These are phyloP conservation scores for Carapus acus DNA, from an alignment of 2,797 vertebrate species.

Conservation along the genomic window DNA sequence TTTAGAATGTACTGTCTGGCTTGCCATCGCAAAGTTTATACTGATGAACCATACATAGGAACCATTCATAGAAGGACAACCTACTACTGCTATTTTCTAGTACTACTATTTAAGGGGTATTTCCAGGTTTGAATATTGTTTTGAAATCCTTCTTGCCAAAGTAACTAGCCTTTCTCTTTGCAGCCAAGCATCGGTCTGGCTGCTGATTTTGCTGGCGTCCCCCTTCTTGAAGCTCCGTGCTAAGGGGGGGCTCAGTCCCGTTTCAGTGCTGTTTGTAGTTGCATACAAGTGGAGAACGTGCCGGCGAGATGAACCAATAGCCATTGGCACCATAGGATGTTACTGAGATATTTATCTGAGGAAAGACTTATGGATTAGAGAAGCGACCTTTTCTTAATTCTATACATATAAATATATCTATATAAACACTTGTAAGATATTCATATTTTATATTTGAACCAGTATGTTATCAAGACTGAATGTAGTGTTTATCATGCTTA, in stretches of 20 bases:
- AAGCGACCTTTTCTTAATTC: conserved; percentile 68
- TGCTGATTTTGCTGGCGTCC: conserved; percentile 63
- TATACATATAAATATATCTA: conserved; percentile 73
- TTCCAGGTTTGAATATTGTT: conserved; percentile 80
- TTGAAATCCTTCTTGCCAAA: conserved; percentile 91
- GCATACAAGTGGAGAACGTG: conserved; percentile 44
- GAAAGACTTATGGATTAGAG: conserved; percentile 73
- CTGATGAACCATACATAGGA: conserved; percentile 57
- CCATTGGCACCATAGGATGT: conserved; percentile 65
- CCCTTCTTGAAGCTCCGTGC: conserved; percentile 42
- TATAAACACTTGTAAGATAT: conserved; percentile 77
- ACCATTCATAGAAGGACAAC: conserved; percentile 62
- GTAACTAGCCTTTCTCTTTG: conserved; percentile 82
- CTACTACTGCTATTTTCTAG: conserved; percentile 82
- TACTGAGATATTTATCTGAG: conserved; percentile 79
- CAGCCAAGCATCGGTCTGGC: conserved; percentile 72
- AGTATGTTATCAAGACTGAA: conserved; percentile 79
- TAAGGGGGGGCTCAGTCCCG: conserved; percentile 49
- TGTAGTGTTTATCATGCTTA: conserved; percentile 82
- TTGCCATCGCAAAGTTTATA: conserved; percentile 60
- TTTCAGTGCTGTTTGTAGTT: conserved; percentile 60
- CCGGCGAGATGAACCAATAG: conserved; percentile 58
- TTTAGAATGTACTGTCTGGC: conserved; percentile 78
- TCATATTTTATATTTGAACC: conserved; percentile 81
- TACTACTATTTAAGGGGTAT: conserved; percentile 84